Percentiles rank a stretch among this genome's conserved stretches.
Conservation (phyloP, 2,797 vertebrate species). For the Meriones psammophilus region DNA sequence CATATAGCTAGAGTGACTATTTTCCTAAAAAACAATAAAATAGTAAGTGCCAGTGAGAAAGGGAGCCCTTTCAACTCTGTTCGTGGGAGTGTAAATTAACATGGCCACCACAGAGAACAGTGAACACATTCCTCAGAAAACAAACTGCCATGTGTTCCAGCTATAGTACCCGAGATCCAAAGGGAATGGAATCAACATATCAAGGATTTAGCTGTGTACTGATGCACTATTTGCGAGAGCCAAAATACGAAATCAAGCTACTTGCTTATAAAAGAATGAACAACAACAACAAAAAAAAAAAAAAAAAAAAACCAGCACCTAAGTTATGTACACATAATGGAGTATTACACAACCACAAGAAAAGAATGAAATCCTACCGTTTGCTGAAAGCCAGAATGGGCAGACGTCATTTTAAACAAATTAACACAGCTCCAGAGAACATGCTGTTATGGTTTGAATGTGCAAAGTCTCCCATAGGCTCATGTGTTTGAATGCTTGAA, state of each 20-base stretch:
- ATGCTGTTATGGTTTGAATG: neutral
- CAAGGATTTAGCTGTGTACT: neutral
- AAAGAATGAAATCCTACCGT: neutral
- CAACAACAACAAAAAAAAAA: no score
- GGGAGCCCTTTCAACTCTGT: neutral
- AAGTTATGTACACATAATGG: neutral
- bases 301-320: neutral
- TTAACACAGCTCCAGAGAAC: neutral
- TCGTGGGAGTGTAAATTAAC: neutral
- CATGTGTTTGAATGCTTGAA: neutral
- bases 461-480: neutral
- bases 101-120: neutral
- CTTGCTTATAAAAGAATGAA: neutral
- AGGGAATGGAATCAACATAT: neutral
- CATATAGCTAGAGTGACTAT: neutral
- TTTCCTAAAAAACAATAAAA: neutral
- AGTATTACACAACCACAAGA: neutral
- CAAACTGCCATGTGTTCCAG: neutral
- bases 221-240: neutral
- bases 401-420: neutral
- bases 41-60: neutral
- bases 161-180: neutral
- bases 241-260: neutral
- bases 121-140: neutral
- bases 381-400: neutral